Evolutionary conservation across 2,113 vertebrate species (phyloP).

Genomic region (Glareola pratincola): DNA sequence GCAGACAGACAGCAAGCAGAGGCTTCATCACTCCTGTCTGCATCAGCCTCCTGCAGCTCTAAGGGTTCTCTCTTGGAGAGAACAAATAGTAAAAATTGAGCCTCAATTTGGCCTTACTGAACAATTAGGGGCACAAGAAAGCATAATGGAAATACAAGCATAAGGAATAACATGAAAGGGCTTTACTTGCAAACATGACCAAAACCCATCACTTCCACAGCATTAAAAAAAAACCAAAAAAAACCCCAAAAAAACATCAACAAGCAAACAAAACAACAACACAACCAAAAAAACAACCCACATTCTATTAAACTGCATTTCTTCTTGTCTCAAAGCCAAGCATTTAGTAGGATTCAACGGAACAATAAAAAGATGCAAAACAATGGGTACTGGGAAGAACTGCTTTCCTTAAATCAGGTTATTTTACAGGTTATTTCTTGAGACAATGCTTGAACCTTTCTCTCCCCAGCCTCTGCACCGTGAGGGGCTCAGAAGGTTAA

Average conservation of each 20-base stretch:
- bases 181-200: background rate
- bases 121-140: background rate
- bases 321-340: background rate
- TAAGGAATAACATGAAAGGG: background rate
- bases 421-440: background rate
- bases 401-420: background rate
- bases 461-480: background rate
- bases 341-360: background rate
- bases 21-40: background rate
- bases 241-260: no score
- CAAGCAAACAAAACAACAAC: background rate
- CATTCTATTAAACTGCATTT: background rate
- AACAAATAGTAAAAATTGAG: background rate
- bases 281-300: background rate
- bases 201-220: background rate
- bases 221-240: no score
- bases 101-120: background rate
- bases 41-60: background rate
- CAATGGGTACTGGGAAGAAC: background rate
- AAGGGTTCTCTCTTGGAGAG: background rate
- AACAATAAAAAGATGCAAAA: background rate
- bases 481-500: background rate
- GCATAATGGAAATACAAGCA: background rate
- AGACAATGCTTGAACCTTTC: background rate
- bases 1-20: background rate